These are phyloP conservation scores for Oryctolagus cuniculus DNA, from an alignment of 2,113 vertebrate genomes.

Conservation along the genomic window mOryCun1.1 NC_091434.1:11505501-11506000, in stretches of 20 bases:
- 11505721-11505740: background rate
- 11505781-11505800: background rate
- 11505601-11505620: background rate
- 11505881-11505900: background rate
- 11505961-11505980: background rate
- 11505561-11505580: background rate
- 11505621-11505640: background rate
- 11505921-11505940: background rate
- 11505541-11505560: background rate
- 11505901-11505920: background rate
- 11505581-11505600: background rate
- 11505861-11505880: background rate
- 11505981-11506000: background rate
- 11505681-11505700: background rate
- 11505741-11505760: conserved; percentile 44
- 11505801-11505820: conserved; percentile 8
- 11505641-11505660: background rate
- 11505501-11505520: background rate
- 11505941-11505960: background rate
- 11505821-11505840: background rate
- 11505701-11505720: background rate
- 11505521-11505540: background rate
- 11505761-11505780: background rate
- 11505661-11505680: background rate
- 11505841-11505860: background rate